Evolutionary conservation across 2,888 invertebrate genomes (phyloP), one percentile per base, ranked within the genome.

Genomic region (Allophyes oxyacanthae): DNA sequence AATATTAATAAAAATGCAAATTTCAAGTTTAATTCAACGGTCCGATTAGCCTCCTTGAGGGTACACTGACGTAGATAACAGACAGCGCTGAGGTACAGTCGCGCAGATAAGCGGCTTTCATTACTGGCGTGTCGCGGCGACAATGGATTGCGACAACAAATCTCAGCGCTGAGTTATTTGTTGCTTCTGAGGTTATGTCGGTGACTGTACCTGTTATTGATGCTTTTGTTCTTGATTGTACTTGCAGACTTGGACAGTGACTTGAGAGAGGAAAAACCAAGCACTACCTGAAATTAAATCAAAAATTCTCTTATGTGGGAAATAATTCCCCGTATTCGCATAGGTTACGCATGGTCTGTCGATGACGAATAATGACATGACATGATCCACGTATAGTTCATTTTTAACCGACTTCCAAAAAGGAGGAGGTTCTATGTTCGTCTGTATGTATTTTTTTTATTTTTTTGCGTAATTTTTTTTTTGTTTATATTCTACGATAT

Each of bases 111-210:
- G 84, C 82, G 84, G 84, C 83, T 86, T 89, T 89, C 89, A 87
- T 89, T 89, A 90, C 85, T 79, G 85, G 77, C 79, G 83, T 80
- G 90, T 88, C 90, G 86, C 81, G 77, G 71, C 80, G 75, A 82
- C 85, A 87, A 88, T 87, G 84, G 85, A 88, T 87, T 86, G 86
- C 83, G 87, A 82, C 85, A 83, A 77, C 89, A 89, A 87, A 88
- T 88, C 87, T 87, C 82, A 72, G 71, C 72, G 66, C 66, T 81
- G 85, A 88, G 86, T 88, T 90, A 86, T 89, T 89, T 90, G 90
- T 85, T 81, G 87, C 83, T 77, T 74, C 70, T 69, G 74, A 80
- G 83, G 79, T 82, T 79, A 78, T 82, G 83, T 80, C 79, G 74
- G 72, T 64, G 82, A 82, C 78, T 81, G 78, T 82, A 78, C 81